These are phyloP conservation scores for Porites lutea DNA, from an alignment of 64 coral and sea anemone species.

Conservation along the genomic window DNA sequence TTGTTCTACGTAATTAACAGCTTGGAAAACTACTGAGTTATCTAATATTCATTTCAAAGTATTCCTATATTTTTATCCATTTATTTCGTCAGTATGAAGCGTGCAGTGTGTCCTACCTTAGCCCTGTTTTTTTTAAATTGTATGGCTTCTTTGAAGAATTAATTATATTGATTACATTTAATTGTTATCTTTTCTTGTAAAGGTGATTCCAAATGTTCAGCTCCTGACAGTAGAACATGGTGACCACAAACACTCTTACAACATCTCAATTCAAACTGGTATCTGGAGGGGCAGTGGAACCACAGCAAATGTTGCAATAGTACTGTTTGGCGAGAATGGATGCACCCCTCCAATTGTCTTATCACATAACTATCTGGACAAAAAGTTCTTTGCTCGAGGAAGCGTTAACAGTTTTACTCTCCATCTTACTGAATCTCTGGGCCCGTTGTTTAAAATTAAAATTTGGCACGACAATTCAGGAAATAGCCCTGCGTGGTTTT, in stretches of 20 bases:
- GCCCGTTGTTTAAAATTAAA: constrained; percentile 73
- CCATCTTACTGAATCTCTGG: constrained; percentile 63
- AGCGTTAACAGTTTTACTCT: constrained; percentile 85
- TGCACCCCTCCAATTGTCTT: constrained; percentile 58
- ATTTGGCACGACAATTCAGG: constrained; percentile 94
- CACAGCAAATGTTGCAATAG: constrained; percentile 83
- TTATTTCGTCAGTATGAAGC: no score
- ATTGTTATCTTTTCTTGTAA: neutral
- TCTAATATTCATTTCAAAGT: no score
- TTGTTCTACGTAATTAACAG: no score
- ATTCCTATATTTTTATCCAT: no score
- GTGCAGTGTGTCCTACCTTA: no score
- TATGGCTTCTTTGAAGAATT: no score
- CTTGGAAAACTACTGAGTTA: no score
- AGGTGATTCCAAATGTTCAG: constrained; percentile 53
- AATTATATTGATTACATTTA: neutral
- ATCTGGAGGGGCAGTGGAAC: constrained; percentile 85
- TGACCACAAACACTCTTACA: constrained; percentile 45
- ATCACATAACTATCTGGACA: constrained; percentile 55
- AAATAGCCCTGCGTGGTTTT: constrained; percentile 85
- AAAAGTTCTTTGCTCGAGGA: constrained; percentile 86
- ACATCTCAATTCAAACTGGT: constrained; percentile 81
- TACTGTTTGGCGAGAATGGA: constrained; percentile 77
- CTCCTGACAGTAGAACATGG: constrained; percentile 35
- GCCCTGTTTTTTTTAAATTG: neutral